Evolutionary conservation across 2,797 vertebrate genomes (phyloP).

Genomic region (Lindbergichthys nudifrons): DNA sequence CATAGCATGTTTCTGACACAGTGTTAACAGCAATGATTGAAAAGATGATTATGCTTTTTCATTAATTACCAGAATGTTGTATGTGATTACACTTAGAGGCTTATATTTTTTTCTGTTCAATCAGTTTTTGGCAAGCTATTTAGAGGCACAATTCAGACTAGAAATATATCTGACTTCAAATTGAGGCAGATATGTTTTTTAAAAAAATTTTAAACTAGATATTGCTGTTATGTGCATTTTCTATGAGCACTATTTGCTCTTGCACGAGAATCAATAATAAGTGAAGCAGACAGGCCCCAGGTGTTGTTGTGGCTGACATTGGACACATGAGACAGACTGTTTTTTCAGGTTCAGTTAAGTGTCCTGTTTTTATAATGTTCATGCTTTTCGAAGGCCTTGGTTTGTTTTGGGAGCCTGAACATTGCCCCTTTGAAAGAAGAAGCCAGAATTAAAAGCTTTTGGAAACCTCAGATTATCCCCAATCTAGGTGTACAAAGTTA

Average conservation of each 20-base stretch:
- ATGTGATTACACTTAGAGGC: no score
- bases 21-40: background rate
- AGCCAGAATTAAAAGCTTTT: conserved; percentile 23
- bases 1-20: background rate
- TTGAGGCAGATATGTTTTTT: background rate
- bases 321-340: conserved; percentile 49
- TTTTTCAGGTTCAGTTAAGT: conserved; percentile 40
- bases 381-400: conserved; percentile 49
- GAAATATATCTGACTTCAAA: conserved; percentile 17
- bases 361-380: conserved; percentile 28
- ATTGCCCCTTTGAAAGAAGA: conserved; percentile 24
- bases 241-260: conserved; percentile 28
- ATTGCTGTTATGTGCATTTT: conserved; percentile 35
- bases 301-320: conserved; percentile 66
- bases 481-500: background rate
- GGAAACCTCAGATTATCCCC: conserved; percentile 18
- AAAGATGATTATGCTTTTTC: background rate
- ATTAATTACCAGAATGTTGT: background rate
- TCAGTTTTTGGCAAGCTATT: conserved; percentile 25
- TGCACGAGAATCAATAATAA: conserved; percentile 32
- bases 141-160: conserved; percentile 9
- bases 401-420: conserved; percentile 67
- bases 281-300: conserved; percentile 59
- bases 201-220: background rate
- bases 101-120: background rate